phyloP scores from a whole-genome alignment of 2,797 vertebrate species.

The Oreochromis mossambicus region DNA sequence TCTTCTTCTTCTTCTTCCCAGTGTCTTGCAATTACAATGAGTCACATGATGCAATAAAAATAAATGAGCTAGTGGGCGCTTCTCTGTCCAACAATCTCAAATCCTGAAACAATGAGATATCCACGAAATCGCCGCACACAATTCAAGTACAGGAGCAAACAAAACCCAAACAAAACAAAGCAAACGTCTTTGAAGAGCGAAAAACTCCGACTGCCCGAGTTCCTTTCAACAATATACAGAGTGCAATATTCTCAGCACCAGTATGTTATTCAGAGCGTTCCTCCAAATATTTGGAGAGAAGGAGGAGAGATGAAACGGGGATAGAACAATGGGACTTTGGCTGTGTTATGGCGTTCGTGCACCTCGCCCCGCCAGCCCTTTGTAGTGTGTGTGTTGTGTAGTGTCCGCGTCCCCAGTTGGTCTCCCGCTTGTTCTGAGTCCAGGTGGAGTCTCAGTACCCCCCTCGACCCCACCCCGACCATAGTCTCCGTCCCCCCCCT shows the following conservation, averaged over 20 bases:
- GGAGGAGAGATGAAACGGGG: conserved; percentile 78
- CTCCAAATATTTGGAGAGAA: conserved; percentile 84
- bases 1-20: conserved; percentile 4
- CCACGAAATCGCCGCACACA: conserved; percentile 72
- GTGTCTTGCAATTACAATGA: conserved; percentile 65
- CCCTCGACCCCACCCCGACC: background rate
- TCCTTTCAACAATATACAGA: conserved; percentile 85
- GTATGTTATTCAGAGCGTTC: conserved; percentile 78
- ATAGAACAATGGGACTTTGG: conserved; percentile 77
- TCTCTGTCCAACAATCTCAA: conserved; percentile 71
- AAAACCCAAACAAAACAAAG: conserved; percentile 79
- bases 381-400: conserved; percentile 70
- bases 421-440: conserved; percentile 64
- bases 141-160: conserved; percentile 75
- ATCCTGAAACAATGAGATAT: conserved; percentile 79
- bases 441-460: conserved; percentile 66
- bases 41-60: conserved; percentile 74
- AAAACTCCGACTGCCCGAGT: conserved; percentile 73
- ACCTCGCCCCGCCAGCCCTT: conserved; percentile 74
- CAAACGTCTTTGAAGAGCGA: conserved; percentile 74
- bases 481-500: background rate
- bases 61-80: conserved; percentile 72
- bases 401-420: conserved; percentile 57
- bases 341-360: conserved; percentile 76
- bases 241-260: conserved; percentile 75